Evolutionary conservation across 92 coral and sea anemone genomes (phyloP).

Genomic region (Metridium senile): DNA sequence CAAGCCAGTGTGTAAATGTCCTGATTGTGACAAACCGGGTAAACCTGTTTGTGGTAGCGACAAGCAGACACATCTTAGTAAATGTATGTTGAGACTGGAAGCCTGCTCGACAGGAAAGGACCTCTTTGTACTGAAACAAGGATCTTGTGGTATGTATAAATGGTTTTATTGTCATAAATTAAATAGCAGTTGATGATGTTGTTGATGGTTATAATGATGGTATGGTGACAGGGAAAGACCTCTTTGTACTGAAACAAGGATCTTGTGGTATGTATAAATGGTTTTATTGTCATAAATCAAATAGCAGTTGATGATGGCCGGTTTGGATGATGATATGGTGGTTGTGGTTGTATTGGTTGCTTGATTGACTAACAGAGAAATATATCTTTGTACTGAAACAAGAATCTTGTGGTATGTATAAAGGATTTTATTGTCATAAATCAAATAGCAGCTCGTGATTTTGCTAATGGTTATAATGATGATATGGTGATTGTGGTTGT

Average conservation of each 20-base stretch:
- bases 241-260: constrained; percentile 64
- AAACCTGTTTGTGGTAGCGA: constrained; percentile 82
- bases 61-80: constrained; percentile 59
- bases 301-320: not conserved
- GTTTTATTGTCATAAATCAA: not conserved
- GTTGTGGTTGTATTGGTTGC: not conserved
- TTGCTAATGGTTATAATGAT: too few relatives aligned
- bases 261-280: constrained; percentile 72
- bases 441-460: not conserved
- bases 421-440: not conserved
- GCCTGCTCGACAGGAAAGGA: constrained; percentile 66
- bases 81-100: constrained; percentile 71
- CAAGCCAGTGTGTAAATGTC: constrained; percentile 82
- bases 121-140: constrained; percentile 57
- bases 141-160: constrained; percentile 77
- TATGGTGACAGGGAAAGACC: constrained; percentile 15
- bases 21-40: constrained; percentile 57
- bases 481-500: too few relatives aligned
- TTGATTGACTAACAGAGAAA: constrained; percentile 12
- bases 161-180: not conserved
- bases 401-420: constrained; percentile 79
- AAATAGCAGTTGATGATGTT: not conserved
- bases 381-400: constrained; percentile 53
- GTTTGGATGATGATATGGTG: not conserved
- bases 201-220: not conserved